These are phyloP conservation scores for Dicranocentrus wangi DNA, from an alignment of 2,888 invertebrate species.

Conservation along the genomic window DNA sequence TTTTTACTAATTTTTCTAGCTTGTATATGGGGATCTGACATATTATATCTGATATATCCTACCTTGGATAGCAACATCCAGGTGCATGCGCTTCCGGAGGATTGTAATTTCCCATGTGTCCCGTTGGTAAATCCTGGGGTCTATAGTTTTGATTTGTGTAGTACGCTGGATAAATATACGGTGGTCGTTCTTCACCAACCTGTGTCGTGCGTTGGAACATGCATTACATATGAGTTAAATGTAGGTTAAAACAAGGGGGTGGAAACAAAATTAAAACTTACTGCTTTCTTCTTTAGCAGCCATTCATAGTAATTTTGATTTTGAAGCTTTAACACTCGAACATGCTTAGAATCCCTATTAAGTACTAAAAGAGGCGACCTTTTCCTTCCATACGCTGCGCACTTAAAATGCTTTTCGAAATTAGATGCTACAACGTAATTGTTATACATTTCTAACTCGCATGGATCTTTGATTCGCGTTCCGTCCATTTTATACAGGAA, in stretches of 20 bases:
- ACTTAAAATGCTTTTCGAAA: constrained; percentile 70
- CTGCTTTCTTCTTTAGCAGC: constrained; percentile 65
- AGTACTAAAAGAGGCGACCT: constrained; percentile 70
- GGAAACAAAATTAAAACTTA: constrained; percentile 16
- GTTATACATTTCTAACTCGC: constrained; percentile 72
- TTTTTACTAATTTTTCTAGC: background rate
- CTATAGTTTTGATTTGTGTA: constrained; percentile 61
- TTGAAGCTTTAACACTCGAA: constrained; percentile 67
- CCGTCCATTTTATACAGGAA: constrained; percentile 72
- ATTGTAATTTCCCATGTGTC: constrained; percentile 64
- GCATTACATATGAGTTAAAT: background rate
- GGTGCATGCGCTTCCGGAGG: constrained; percentile 53
- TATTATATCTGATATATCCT: background rate
- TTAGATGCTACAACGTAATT: constrained; percentile 72
- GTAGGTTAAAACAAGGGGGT: background rate
- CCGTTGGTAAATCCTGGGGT: constrained; percentile 63
- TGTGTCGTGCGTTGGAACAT: constrained; percentile 9
- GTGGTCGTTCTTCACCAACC: constrained; percentile 67
- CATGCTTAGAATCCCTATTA: constrained; percentile 70
- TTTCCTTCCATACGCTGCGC: constrained; percentile 70
- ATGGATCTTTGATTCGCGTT: constrained; percentile 68
- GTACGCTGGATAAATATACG: constrained; percentile 63
- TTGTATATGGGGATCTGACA: background rate
- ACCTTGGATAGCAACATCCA: constrained; percentile 58
- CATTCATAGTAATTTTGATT: constrained; percentile 69